Conservation (phyloP, 2,888 invertebrate species). For the Sesia bembeciformis region DNA sequence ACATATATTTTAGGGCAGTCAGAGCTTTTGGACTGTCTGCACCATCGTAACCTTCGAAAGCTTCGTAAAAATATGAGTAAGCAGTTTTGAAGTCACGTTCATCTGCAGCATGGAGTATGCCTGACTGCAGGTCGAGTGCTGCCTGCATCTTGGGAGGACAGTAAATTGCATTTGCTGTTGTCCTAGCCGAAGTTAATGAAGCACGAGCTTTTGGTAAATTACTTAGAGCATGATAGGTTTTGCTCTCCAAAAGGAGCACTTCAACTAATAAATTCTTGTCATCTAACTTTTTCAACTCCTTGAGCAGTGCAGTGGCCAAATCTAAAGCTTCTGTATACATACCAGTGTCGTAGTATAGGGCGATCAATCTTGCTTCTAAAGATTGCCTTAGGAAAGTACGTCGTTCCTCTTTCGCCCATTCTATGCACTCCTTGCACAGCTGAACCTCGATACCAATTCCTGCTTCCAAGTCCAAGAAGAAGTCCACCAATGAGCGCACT, state of each 20-base stretch:
- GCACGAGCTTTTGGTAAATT: conserved; percentile 98
- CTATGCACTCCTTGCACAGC: conserved; percentile 97
- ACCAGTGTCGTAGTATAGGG: conserved; percentile 93
- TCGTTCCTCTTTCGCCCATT: conserved; percentile 99
- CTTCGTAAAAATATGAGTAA: conserved; percentile 99
- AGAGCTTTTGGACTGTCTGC: conserved; percentile 93
- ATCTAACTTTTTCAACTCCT: conserved; percentile 98
- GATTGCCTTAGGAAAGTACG: conserved; percentile 97
- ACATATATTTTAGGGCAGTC: conserved; percentile 98
- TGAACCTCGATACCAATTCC: conserved; percentile 96
- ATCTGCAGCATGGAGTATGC: conserved; percentile 99
- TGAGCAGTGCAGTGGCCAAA: conserved; percentile 89
- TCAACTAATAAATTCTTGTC: conserved; percentile 99
- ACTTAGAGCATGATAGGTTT: conserved; percentile 97
- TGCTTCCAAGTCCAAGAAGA: conserved; percentile 97
- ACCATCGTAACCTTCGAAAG: conserved; percentile 98
- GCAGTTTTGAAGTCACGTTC: conserved; percentile 99
- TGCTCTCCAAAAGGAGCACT: conserved; percentile 97
- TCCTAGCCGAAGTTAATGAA: conserved; percentile 96
- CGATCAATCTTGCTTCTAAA: conserved; percentile 94
- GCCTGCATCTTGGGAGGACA: conserved; percentile 99
- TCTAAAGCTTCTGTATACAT: conserved; percentile 91
- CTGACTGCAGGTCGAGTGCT: conserved; percentile 96
- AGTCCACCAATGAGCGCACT: conserved; percentile 96
- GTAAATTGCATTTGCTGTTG: conserved; percentile 99